Percentiles rank a stretch among this genome's conserved stretches.
phyloP scores from a whole-genome alignment of 2,797 vertebrate species.

The Peromyscus eremicus region DNA sequence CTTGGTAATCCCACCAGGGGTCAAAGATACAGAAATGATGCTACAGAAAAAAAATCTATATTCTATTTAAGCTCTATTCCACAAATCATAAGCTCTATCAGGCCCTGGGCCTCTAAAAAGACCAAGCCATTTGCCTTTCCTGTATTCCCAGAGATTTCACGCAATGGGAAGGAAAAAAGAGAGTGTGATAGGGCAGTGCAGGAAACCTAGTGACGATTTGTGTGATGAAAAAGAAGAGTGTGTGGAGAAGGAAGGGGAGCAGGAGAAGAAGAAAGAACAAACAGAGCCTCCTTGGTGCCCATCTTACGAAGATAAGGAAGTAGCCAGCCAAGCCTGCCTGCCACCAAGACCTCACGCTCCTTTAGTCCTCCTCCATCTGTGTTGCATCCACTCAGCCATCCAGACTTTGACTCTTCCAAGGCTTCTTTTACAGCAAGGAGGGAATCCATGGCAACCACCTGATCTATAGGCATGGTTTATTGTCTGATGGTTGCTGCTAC shows the following conservation, averaged over 20 bases:
- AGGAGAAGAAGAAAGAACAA: neutral
- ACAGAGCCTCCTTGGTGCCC: neutral
- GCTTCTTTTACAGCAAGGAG: neutral
- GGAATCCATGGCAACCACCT: neutral
- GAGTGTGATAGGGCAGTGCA: neutral
- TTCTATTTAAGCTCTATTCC: neutral
- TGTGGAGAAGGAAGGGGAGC: neutral
- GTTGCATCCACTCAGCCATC: neutral
- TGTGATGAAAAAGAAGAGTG: neutral
- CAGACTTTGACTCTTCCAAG: neutral
- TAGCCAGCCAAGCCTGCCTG: neutral
- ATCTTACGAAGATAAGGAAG: conserved; percentile 17
- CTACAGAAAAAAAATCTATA: neutral
- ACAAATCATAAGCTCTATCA: neutral
- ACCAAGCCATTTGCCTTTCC: neutral
- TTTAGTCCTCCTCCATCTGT: neutral
- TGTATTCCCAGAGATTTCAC: neutral
- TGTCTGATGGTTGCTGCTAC: neutral
- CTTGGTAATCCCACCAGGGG: neutral
- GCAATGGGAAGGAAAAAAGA: neutral
- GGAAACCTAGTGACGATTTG: neutral
- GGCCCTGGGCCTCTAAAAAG: neutral
- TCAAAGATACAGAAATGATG: neutral
- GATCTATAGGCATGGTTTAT: neutral
- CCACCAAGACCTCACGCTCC: neutral